These are phyloP conservation scores for Caretta caretta DNA, from an alignment of 2,113 vertebrate species.

Conservation along the genomic window DNA sequence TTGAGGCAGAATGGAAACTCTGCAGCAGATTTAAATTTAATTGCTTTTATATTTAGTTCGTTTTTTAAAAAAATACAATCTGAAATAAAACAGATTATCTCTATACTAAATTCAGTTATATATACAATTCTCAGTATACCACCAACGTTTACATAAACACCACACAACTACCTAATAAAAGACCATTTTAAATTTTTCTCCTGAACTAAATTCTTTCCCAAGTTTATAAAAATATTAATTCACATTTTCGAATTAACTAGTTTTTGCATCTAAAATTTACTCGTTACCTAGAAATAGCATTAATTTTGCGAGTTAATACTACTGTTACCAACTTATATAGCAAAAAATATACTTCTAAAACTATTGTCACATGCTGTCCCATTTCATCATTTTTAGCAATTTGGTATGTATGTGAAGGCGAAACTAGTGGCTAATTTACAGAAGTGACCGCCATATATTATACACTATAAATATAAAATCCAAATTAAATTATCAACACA, in stretches of 20 bases:
- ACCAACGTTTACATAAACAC: not conserved
- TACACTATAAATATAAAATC: not conserved
- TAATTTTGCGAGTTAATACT: not conserved
- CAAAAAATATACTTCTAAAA: not conserved
- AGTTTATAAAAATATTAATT: not conserved
- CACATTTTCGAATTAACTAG: not conserved
- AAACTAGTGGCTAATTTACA: not conserved
- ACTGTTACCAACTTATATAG: not conserved
- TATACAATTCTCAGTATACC: not conserved
- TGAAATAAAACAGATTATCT: not conserved
- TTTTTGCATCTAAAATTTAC: not conserved
- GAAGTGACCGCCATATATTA: not conserved
- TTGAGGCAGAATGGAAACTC: not conserved
- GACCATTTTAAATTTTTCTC: not conserved
- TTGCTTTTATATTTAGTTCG: not conserved
- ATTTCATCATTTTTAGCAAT: not conserved
- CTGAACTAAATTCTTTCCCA: not conserved
- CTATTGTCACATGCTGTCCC: not conserved
- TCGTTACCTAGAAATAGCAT: not conserved
- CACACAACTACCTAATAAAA: not conserved
- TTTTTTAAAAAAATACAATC: not conserved
- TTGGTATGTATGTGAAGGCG: not conserved
- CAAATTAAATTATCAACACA: not conserved
- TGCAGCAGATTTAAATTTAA: not conserved
- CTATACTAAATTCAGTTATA: not conserved